A percentile compares a stretch with the other conserved stretches of the same genome.
Evolutionary conservation across 1,140 invertebrate genomes (phyloP).

Genomic region (Teleogryllus occipitalis): DNA sequence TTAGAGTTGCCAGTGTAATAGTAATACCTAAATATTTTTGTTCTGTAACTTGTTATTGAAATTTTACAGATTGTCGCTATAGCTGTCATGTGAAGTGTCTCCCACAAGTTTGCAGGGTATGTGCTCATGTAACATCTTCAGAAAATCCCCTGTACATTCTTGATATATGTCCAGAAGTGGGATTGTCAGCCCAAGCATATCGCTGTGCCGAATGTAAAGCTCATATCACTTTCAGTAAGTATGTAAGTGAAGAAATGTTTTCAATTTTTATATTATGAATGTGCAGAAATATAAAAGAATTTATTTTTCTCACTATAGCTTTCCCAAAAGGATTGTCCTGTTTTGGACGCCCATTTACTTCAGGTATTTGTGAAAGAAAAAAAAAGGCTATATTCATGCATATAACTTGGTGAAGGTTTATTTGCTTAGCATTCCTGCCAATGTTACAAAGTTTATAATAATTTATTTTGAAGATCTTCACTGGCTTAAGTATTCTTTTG

Average conservation of each 20-base stretch:
- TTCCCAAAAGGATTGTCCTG: constrained; percentile 32
- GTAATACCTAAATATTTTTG: too few relatives aligned
- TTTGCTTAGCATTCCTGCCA: constrained; percentile 1
- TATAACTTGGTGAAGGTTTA: too few relatives aligned
- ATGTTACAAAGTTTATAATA: neutral
- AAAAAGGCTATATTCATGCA: too few relatives aligned
- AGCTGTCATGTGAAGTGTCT: constrained; percentile 71
- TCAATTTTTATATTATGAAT: constrained; percentile 16
- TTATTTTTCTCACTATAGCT: constrained; percentile 28
- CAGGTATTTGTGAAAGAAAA: constrained; percentile 25
- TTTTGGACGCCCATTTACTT: constrained; percentile 28
- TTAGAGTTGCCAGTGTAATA: too few relatives aligned
- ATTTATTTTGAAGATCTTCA: constrained; percentile 7
- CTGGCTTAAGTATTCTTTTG: too few relatives aligned
- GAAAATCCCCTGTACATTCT: constrained; percentile 64
- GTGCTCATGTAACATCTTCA: constrained; percentile 65
- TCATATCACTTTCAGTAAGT: constrained; percentile 66
- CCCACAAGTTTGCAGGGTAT: constrained; percentile 57
- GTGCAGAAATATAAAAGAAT: constrained; percentile 13
- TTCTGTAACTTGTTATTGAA: constrained; percentile 27
- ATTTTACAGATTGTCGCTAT: constrained; percentile 53
- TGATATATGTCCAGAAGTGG: constrained; percentile 74
- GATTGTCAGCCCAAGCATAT: constrained; percentile 65
- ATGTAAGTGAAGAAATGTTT: constrained; percentile 11
- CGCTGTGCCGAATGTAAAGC: constrained; percentile 70